Conservation (phyloP, 2,113 vertebrate species). For the Xiphias gladius region DNA sequence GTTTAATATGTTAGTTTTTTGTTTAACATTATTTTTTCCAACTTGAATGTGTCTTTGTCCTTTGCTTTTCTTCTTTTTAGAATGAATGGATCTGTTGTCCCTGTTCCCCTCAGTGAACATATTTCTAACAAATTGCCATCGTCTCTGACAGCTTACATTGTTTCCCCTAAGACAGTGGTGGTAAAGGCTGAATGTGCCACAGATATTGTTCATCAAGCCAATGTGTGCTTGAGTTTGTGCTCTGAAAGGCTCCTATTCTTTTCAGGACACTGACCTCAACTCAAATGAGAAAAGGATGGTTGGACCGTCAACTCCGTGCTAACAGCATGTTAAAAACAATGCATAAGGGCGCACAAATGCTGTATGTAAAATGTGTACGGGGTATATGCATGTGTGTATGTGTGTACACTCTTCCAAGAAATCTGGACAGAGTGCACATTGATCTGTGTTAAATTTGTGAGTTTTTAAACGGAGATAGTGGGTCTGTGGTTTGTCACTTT, state of each 20-base stretch:
- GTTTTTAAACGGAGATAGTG: slow-evolving; percentile 69
- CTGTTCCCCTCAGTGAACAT: slow-evolving; percentile 2
- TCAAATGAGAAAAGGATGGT: slow-evolving; percentile 50
- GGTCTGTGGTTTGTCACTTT: slow-evolving; percentile 78
- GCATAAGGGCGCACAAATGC: slow-evolving; percentile 8
- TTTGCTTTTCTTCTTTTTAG: neutral
- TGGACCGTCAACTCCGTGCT: slow-evolving; percentile 11
- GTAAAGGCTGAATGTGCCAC: slow-evolving; percentile 42
- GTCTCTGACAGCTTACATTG: slow-evolving; percentile 3
- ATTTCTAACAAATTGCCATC: slow-evolving; percentile 23
- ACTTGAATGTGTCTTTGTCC: slow-evolving; percentile 4
- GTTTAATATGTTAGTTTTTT: slow-evolving; percentile 36
- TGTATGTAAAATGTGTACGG: slow-evolving; percentile 28
- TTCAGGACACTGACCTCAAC: slow-evolving; percentile 38
- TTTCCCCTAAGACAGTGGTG: slow-evolving; percentile 39
- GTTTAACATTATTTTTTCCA: slow-evolving; percentile 12
- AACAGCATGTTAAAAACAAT: slow-evolving; percentile 51
- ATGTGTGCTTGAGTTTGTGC: slow-evolving; percentile 33
- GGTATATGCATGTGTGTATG: slow-evolving; percentile 29
- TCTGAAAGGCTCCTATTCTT: slow-evolving; percentile 59
- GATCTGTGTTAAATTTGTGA: slow-evolving; percentile 52
- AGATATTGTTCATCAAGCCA: slow-evolving; percentile 46
- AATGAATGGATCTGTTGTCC: slow-evolving; percentile 39
- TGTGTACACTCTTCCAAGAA: slow-evolving; percentile 53
- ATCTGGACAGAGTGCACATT: slow-evolving; percentile 66